phyloP scores from a whole-genome alignment of 2,113 vertebrate genomes.

The Leucosticte australis region DNA sequence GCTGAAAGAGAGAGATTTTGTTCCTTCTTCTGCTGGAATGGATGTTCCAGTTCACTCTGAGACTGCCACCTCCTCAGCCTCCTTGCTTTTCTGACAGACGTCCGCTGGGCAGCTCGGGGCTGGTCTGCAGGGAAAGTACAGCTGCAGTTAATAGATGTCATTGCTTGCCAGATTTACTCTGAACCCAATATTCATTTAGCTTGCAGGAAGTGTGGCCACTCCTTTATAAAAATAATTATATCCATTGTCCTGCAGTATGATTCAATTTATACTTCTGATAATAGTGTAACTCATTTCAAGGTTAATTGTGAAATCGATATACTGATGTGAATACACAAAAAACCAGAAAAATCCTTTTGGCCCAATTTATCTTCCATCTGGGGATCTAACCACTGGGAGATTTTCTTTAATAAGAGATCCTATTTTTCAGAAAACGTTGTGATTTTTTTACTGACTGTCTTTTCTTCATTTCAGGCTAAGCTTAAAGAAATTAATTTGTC shows the following conservation, averaged over 20 bases:
- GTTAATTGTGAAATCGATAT: not conserved
- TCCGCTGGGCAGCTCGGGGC: not conserved
- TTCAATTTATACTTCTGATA: not conserved
- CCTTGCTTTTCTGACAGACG: not conserved
- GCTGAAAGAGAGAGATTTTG: not conserved
- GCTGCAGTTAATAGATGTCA: not conserved
- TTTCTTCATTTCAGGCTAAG: conserved; percentile 79
- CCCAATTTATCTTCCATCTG: not conserved
- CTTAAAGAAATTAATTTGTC: conserved; percentile 92
- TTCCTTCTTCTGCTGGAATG: not conserved
- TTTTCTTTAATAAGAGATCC: not conserved
- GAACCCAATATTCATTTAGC: not conserved
- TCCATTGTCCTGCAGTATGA: not conserved
- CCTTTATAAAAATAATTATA: not conserved
- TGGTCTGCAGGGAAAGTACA: not conserved
- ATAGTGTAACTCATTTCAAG: not conserved
- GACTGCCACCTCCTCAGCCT: not conserved
- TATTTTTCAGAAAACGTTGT: not conserved
- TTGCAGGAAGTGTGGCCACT: not conserved
- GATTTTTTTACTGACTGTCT: not conserved
- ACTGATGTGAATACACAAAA: not conserved
- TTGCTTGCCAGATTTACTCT: not conserved
- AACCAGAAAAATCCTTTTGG: not conserved
- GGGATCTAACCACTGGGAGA: not conserved
- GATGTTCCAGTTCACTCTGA: not conserved